Base-by-base conservation (phyloP, 92 coral and sea anemone species). In the Bergia puertoricense region DNA sequence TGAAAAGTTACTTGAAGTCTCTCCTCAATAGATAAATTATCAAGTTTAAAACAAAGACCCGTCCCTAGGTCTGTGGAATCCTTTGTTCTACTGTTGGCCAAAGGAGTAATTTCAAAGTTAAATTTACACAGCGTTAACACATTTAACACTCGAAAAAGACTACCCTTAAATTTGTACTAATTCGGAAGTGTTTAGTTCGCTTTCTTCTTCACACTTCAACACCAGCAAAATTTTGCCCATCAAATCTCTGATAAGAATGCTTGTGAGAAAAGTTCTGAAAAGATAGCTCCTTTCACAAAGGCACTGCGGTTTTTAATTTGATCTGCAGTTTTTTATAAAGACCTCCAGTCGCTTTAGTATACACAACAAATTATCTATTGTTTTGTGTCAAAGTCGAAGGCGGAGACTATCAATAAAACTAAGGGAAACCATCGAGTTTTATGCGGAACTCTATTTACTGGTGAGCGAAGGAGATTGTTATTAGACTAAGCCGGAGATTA, bases 291-390 rank as follows among this genome's bases (percentile, higher is more conserved):
- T 46, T 71, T 84, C 68, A 84, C 79, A 84, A 71, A 84, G 23
- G 87, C 18, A 69, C 78, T 71, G 87, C 16, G 78, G 30, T 4
- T 71, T 84, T 89, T 92, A 92, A 92, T 89, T 92, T 86, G 90
- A 86, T 86, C 88, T 50, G 88, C 90, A 89, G 86, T 67, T 86
- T 86, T 65, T 87, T 13, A 92, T 92, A 89, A 92, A 92, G 88
- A 82, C 90, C 50, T 79, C 92, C 92, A 89, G 90, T 22, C 86
- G 90, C 90, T 89, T 92, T 81, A 88, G 98, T 95, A 89, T 91
- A 85, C 91, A 88, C 89, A 91, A 95, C 96, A 95, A 95, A 92
- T 94, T 89, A 90, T 81, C 98, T 88, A 93, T 95, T 95, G 98
- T 95, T 80, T 79, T 72, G 54, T 77, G 38, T 88, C 88, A 88